These are phyloP conservation scores for Coleophora flavipennella DNA, from an alignment of 2,888 invertebrate species.

Conservation along the genomic window DNA sequence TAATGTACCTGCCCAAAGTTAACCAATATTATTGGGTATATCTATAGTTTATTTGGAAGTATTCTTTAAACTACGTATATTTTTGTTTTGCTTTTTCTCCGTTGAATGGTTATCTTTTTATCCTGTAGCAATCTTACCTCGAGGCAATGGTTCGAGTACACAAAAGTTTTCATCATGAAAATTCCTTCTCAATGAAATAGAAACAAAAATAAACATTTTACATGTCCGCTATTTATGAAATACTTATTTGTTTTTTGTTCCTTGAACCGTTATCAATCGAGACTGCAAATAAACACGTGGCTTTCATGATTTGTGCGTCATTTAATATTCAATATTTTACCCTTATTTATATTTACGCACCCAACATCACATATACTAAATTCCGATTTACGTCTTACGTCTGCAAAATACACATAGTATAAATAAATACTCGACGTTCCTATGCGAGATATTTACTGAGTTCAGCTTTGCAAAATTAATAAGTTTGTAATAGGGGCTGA, in stretches of 20 bases:
- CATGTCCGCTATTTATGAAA: conserved; percentile 30
- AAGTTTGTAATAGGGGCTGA: conserved; percentile 19
- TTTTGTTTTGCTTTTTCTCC: conserved; percentile 4
- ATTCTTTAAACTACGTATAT: neutral
- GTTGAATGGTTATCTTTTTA: conserved; percentile 1
- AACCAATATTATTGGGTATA: neutral
- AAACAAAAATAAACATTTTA: conserved; percentile 15
- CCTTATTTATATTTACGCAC: conserved; percentile 43
- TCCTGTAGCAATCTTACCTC: conserved; percentile 6
- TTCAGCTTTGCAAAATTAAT: no score
- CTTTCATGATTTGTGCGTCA: conserved; percentile 28
- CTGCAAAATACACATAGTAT: no score
- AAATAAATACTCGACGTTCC: no score
- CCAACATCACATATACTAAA: conserved; percentile 34
- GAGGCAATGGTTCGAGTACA: conserved; percentile 3
- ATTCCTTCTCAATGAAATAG: conserved; percentile 7
- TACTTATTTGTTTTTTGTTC: conserved; percentile 8
- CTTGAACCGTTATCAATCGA: conserved; percentile 33
- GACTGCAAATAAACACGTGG: conserved; percentile 31
- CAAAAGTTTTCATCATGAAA: conserved; percentile 5
- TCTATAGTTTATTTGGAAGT: neutral
- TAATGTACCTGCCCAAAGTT: conserved; percentile 25
- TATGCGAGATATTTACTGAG: no score
- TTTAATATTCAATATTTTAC: conserved; percentile 37
- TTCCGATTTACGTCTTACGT: conserved; percentile 24